A percentile compares a stretch with the other conserved stretches of the same genome.
Conservation (phyloP, 2,888 invertebrate genomes). For the Aelia acuminata region DNA sequence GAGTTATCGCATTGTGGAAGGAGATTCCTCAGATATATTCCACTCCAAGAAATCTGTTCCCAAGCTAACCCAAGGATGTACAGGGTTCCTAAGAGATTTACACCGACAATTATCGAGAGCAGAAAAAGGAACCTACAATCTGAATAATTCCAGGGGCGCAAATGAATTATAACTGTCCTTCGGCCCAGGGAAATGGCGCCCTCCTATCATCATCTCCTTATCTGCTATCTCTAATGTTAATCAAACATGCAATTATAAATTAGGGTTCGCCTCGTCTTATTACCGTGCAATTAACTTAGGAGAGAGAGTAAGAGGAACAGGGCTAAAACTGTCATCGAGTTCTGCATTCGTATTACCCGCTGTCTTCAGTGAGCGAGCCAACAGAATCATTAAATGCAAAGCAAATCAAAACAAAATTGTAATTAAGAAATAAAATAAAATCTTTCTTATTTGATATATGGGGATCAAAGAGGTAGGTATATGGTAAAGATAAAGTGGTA, state of each 20-base stretch:
- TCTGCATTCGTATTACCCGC: background rate
- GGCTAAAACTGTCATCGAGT: background rate
- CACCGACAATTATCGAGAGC: conserved; percentile 52
- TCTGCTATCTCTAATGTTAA: conserved; percentile 30
- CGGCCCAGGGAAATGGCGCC: background rate
- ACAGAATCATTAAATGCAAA: background rate
- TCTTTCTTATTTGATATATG: too few species aligned
- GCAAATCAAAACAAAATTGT: too few species aligned
- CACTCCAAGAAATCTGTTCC: too few species aligned
- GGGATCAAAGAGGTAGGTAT: too few species aligned
- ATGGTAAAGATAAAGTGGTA: too few species aligned
- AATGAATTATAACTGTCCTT: conserved; percentile 49
- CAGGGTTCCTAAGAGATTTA: conserved; percentile 32
- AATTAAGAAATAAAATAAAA: too few species aligned
- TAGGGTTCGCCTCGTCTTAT: background rate
- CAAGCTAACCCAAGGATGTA: background rate
- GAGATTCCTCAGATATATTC: too few species aligned
- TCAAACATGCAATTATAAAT: conserved; percentile 41
- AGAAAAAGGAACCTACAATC: conserved; percentile 55
- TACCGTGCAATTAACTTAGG: background rate
- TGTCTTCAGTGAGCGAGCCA: background rate
- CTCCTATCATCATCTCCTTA: conserved; percentile 45
- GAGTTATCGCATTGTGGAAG: too few species aligned
- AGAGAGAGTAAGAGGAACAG: background rate
- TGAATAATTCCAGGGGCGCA: conserved; percentile 53